A percentile compares a stretch with the other conserved stretches of the same genome.
phyloP scores from a whole-genome alignment of 2,797 vertebrate genomes.

The Neosilurus hyrtlii region DNA sequence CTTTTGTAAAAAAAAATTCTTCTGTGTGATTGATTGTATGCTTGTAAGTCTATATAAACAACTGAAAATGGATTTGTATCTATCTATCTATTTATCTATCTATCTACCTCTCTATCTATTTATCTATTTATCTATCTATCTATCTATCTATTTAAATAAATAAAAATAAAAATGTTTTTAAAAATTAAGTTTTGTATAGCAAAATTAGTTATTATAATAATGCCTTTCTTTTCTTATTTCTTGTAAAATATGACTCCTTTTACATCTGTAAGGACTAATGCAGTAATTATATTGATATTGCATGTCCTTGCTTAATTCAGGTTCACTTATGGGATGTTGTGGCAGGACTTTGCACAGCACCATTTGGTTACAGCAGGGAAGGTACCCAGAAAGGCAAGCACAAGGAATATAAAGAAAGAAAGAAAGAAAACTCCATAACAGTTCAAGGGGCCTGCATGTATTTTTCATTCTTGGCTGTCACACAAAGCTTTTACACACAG shows the following conservation, averaged over 20 bases:
- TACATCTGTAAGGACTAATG: not conserved
- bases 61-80: too few relatives aligned
- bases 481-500: not conserved
- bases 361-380: slow-evolving; percentile 1
- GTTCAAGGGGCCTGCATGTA: not conserved
- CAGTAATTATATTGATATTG: not conserved
- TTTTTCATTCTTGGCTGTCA: slow-evolving; percentile 16
- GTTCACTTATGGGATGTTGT: not conserved
- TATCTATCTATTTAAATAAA: too few relatives aligned
- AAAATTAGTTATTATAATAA: not conserved
- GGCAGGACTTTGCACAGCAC: not conserved
- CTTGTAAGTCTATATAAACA: too few relatives aligned
- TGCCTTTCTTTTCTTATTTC: not conserved
- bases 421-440: not conserved
- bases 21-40: too few relatives aligned
- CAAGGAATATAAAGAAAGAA: not conserved
- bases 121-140: too few relatives aligned
- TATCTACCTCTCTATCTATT: too few relatives aligned
- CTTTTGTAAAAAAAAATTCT: too few relatives aligned
- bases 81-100: too few relatives aligned
- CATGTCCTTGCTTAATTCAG: not conserved
- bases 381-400: not conserved
- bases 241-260: not conserved
- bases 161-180: too few relatives aligned
- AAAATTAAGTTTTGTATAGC: too few relatives aligned